These are phyloP conservation scores for Bombus turneri DNA, from an alignment of 1,140 invertebrate genomes.

Conservation along the genomic window DNA sequence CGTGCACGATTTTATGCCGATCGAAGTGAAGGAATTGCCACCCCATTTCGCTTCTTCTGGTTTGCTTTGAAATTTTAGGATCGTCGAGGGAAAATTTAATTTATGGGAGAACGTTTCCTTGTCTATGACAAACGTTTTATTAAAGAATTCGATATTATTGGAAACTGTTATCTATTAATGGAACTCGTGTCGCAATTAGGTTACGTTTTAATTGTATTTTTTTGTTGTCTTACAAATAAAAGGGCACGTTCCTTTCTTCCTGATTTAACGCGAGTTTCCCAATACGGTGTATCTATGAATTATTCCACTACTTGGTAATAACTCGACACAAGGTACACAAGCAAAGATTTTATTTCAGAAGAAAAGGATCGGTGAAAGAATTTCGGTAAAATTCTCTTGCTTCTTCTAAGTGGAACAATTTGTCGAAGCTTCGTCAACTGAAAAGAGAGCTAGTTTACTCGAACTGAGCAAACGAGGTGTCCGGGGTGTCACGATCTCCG, in stretches of 20 bases:
- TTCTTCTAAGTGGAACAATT: background rate
- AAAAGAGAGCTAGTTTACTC: background rate
- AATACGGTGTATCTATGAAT: no score
- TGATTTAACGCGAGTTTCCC: no score
- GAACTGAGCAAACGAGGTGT: background rate
- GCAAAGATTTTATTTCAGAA: background rate
- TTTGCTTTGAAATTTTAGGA: background rate
- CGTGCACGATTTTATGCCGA: slow-evolving; percentile 44
- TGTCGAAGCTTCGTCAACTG: background rate
- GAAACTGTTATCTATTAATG: background rate
- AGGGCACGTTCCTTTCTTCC: no score
- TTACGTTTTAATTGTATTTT: no score
- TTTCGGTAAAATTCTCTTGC: no score
- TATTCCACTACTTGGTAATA: no score
- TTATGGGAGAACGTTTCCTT: background rate
- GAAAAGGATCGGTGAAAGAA: background rate
- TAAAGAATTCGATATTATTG: no score
- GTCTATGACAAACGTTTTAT: background rate
- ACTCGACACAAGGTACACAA: no score
- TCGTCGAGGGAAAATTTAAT: background rate
- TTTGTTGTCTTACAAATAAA: no score
- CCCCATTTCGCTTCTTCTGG: background rate
- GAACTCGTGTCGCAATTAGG: background rate
- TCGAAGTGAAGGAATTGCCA: background rate
- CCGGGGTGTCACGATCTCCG: background rate